Evolutionary conservation across 2,888 invertebrate species (phyloP), one percentile per base, ranked within the genome.

Genomic region (Sarcophaga carnaria): DNA sequence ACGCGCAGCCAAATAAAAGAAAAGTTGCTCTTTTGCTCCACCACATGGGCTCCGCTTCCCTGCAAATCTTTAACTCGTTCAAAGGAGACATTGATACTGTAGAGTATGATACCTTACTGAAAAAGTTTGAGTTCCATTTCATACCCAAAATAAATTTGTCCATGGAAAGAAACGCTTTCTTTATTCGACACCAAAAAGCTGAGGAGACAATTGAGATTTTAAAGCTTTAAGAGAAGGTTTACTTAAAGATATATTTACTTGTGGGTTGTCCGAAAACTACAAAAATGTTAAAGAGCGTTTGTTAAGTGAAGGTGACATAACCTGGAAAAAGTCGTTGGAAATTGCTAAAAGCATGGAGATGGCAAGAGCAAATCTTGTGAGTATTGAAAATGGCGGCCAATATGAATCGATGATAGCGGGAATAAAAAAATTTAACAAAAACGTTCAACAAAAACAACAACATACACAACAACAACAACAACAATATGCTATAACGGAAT

Each of bases 271-370:
- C 14, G 20, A 25, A 45, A 76, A 80, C 54, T 72, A 49, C 49
- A 74, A 63, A 59, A 25, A 59, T 27, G 74, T 81, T n/a, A 76
- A 81, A 47, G 69, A 81, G 27, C 75, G 82, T 22, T 37, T 82
- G 3, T 75, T 82, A 47, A 82, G 75, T 69, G 75, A 81, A 22
- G 81, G 81, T 54, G 63, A 80, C 67, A 74, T 75, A 20, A 76
- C 22, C 64, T 69, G 54, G 63, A 60, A 59, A 59, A 81, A 76
- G 69, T 60, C 75, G 5, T 25, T 71, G 12, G 47, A 49, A 49
- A 49, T 49, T 12, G 47, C 47, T 49, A 49, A 49, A 49, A 22
- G 67, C 59, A 74, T 81, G 12, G 67, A 81, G 63, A 74, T 64
- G 54, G 67, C 74, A 25, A 81, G 27, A 62, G 62, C 66, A 17